A percentile compares a stretch with the other conserved stretches of the same genome.
Conservation (phyloP, 2,113 vertebrate genomes). For the Harpagus bidentatus region DNA sequence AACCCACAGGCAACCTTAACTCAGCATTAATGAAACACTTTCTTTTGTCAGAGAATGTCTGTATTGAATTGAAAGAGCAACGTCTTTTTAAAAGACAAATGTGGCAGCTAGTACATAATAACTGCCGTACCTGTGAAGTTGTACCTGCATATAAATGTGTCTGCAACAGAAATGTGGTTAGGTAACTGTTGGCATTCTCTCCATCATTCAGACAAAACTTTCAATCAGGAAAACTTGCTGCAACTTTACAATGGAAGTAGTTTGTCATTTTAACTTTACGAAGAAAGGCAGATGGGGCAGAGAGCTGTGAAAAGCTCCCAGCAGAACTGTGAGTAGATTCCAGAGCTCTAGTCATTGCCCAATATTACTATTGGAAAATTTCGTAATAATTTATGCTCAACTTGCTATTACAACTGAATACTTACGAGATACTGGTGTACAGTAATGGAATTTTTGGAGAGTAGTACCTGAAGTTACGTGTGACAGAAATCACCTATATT, state of each 20-base stretch:
- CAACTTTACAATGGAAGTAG: not conserved
- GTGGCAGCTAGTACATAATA: not conserved
- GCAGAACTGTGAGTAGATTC: not conserved
- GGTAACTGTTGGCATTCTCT: not conserved
- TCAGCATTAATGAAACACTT: not conserved
- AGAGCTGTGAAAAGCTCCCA: not conserved
- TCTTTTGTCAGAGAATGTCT: not conserved
- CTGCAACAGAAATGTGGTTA: not conserved
- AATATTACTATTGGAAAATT: not conserved
- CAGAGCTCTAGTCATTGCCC: not conserved
- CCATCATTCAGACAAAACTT: not conserved
- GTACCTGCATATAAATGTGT: not conserved
- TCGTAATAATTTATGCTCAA: not conserved
- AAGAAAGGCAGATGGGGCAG: not conserved
- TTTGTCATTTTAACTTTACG: not conserved
- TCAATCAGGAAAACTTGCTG: not conserved
- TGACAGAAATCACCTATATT: not conserved
- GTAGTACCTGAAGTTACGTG: not conserved
- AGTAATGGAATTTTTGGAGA: not conserved
- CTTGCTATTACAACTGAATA: not conserved
- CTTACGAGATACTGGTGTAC: not conserved
- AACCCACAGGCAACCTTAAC: not conserved
- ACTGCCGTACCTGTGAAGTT: not conserved
- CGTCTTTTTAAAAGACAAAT: not conserved
- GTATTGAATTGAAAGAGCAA: not conserved